Base-by-base conservation (phyloP, 64 coral and sea anemone species). In the Actinia equina region DNA sequence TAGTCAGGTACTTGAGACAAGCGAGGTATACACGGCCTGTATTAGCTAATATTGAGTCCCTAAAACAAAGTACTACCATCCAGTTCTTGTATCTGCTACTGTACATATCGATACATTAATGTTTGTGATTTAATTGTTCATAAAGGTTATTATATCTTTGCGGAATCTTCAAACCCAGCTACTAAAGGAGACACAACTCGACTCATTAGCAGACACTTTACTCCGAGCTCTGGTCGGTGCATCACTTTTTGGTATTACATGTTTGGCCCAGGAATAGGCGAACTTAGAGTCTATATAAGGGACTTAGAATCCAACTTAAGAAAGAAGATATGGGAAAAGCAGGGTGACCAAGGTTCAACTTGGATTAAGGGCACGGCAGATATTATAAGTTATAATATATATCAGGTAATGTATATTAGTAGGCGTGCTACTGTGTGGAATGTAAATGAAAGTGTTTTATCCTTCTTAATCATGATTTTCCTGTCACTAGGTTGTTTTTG, bases 171-270 rank as follows among this genome's bases (percentile, higher is more conserved):
- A 14, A 87, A 77, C 86, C 90, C 94, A n/a, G 89, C 87, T 44
- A 86, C 88, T 11, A 44, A 84, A 56, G 94, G 90, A 17, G 77
- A 89, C 60, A 92, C 91, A 56, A 90, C 94, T 46, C 86, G 79
- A 77, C 77, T 95, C 60, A 60, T 95, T 16, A 89, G 94, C 46
- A 60, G 25, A 77, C 53, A 46, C 27, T 89, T 95, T 67, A 77
- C 84, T 25, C 19, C 89, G 18, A 77, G 83, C 4, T 44, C 61
- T 77, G 86, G 76, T 18, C 89, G 83, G 18, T 95, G 94, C 64
- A 54, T 95, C n/a, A 88, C 86, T 0, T 95, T 95, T 62, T 92
- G 86, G 87, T 95, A 95, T 53, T 77, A 89, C 83, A 95, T 95
- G 94, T 83, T 92, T 61, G 94, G 94, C 18, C 85, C 90, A 43